Conservation (phyloP, 2,888 invertebrate species). For the Amphipoea lucens region DNA sequence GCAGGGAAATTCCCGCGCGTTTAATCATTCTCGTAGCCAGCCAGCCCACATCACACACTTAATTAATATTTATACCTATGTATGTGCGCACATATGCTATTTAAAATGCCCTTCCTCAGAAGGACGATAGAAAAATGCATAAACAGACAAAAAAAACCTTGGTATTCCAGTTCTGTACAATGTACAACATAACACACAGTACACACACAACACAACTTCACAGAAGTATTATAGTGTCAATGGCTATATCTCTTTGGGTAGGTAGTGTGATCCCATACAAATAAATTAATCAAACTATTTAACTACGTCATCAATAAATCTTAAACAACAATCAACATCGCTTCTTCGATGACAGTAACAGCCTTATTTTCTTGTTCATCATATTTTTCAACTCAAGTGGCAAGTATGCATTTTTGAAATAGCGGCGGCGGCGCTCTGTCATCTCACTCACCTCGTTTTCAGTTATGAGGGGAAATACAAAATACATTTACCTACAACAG, state of each 20-base stretch:
- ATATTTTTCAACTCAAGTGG: slow-evolving; percentile 18
- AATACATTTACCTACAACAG: not conserved
- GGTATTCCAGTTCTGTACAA: slow-evolving; percentile 6
- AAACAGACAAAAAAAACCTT: not conserved
- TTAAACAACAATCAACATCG: not conserved
- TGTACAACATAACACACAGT: not conserved
- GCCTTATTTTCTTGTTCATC: slow-evolving; percentile 30
- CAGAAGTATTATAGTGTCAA: slow-evolving; percentile 37
- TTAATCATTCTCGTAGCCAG: slow-evolving; percentile 9
- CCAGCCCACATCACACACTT: not conserved
- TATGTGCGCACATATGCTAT: not conserved
- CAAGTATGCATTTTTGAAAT: slow-evolving; percentile 29
- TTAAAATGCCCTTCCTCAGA: not conserved
- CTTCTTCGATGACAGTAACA: not conserved
- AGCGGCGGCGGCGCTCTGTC: not conserved
- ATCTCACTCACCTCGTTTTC: not conserved
- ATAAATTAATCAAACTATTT: slow-evolving; percentile 9
- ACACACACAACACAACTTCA: slow-evolving; percentile 22
- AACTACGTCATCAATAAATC: slow-evolving; percentile 29
- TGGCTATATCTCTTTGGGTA: not conserved
- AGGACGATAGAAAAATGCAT: not conserved
- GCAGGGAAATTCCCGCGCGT: not conserved
- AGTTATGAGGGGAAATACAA: slow-evolving; percentile 1
- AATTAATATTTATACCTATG: not conserved
- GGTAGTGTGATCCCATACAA: not conserved